phyloP scores from a whole-genome alignment of 53 echinoderm and acorn worm genomes.

The Stichopus horrens region DNA sequence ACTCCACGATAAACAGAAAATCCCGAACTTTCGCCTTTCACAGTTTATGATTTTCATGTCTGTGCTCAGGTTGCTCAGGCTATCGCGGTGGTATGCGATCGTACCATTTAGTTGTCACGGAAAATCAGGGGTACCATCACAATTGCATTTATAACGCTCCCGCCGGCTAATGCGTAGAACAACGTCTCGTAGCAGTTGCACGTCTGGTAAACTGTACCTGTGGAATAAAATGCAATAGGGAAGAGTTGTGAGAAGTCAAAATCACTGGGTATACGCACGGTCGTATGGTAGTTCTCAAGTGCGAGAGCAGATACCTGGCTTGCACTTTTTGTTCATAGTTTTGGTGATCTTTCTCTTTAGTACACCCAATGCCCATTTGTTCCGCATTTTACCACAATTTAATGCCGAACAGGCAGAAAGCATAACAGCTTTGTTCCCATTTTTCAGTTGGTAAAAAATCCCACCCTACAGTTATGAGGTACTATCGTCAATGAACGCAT shows the following conservation, averaged over 20 bases:
- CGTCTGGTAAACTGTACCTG: not conserved
- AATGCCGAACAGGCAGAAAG: too few species aligned
- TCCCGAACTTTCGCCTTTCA: too few species aligned
- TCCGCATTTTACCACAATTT: not conserved
- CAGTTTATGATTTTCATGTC: too few species aligned
- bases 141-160: not conserved
- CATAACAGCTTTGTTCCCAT: too few species aligned
- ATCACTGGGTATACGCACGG: too few species aligned
- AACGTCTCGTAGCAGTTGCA: slow-evolving; percentile 10
- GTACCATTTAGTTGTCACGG: too few species aligned
- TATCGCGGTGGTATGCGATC: too few species aligned
- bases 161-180: not conserved
- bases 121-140: not conserved
- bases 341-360: not conserved
- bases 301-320: not conserved
- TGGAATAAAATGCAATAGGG: not conserved
- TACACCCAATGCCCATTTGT: not conserved
- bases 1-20: too few species aligned
- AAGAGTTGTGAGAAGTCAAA: not conserved
- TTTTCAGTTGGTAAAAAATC: too few species aligned
- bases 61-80: too few species aligned
- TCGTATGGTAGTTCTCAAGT: not conserved
- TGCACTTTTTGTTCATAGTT: not conserved
- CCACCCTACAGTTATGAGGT: too few species aligned
- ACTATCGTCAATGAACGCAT: too few species aligned